Conservation (phyloP, 1,140 invertebrate genomes). For the Drosophila miranda region DNA sequence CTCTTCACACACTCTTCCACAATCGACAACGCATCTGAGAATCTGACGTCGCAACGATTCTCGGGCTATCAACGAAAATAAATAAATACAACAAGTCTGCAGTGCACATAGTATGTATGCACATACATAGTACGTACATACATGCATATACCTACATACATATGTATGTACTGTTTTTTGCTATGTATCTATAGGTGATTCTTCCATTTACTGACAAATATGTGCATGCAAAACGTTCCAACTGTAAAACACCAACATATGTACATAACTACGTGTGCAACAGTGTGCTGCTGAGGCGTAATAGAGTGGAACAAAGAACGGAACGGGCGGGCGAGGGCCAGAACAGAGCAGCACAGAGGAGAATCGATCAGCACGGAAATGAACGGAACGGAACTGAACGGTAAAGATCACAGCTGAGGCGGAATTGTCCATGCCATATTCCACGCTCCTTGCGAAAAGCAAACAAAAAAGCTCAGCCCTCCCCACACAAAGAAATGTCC, state of each 20-base stretch:
- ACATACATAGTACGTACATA: too few species aligned
- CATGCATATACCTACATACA: neutral
- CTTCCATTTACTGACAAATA: too few species aligned
- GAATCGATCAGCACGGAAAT: conserved; percentile 9
- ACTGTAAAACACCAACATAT: neutral
- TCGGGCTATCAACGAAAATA: conserved; percentile 20
- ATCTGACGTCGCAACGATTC: conserved; percentile 3
- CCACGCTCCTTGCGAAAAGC: too few species aligned
- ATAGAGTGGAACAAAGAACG: conserved; percentile 59
- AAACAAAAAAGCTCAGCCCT: too few species aligned
- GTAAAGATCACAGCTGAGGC: neutral
- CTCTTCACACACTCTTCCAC: too few species aligned
- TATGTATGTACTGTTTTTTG: neutral
- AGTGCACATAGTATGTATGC: neutral
- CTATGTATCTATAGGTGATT: conserved; percentile 1
- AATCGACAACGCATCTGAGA: conserved; percentile 15
- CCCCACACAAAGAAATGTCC: too few species aligned
- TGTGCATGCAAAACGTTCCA: too few species aligned
- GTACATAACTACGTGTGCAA: conserved; percentile 13
- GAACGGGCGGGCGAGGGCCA: neutral
- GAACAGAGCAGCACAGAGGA: conserved; percentile 1
- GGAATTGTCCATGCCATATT: conserved; percentile 12
- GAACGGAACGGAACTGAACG: conserved; percentile 14
- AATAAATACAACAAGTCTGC: conserved; percentile 24
- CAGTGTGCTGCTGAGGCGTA: conserved; percentile 30